Evolutionary conservation across 2,888 invertebrate genomes (phyloP), one percentile per base, ranked within the genome.

Genomic region (Ichneumoninae sp.): DNA sequence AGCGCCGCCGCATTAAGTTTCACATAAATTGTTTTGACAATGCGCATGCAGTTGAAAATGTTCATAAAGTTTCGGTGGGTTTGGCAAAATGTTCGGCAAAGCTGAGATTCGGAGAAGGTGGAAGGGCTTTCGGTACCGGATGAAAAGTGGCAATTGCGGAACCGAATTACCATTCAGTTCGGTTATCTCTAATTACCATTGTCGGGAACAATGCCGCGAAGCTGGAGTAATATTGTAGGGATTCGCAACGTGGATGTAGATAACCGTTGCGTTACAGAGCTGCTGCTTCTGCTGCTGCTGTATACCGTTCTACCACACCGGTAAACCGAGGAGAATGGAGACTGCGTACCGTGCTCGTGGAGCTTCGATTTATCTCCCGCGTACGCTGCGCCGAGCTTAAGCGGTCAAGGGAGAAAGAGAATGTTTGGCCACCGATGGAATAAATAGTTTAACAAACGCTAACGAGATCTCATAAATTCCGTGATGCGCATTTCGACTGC

Each of bases 151-250:
- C 73, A 82, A 86, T 78, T 80, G 78, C 84, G 70, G 78, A 86
- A 87, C 81, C 80, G 78, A 86, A 87, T 87, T 85, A 86, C 85
- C 81, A 85, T 85, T 84, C 76, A 63, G 77, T 85, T 85, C 86
- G 83, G 85, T 82, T 87, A 87, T 88, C 85, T 88, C 79, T 87
- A 87, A 88, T 88, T 87, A 87, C 80, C 82, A 83, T 84, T 81
- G 81, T 70, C 83, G 73, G 52, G 71, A 83, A 87, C 83, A 86
- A 87, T 86, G 85, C 85, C 68, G 63, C 47, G 36, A 30, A 69
- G 65, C 57, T 52, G n/a, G 69, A 70, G 66, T 80, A 77, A 81
- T 81, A 81, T 83, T 81, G 66, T 52, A 68, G 68, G 76, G 66
- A 74, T 74, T 81, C 80, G n/a, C 68, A 79, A 8, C 66, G 65